A percentile compares a stretch with the other conserved stretches of the same genome.
Conservation (phyloP, 2,888 invertebrate genomes). For the Rhorus exstirpatorius region DNA sequence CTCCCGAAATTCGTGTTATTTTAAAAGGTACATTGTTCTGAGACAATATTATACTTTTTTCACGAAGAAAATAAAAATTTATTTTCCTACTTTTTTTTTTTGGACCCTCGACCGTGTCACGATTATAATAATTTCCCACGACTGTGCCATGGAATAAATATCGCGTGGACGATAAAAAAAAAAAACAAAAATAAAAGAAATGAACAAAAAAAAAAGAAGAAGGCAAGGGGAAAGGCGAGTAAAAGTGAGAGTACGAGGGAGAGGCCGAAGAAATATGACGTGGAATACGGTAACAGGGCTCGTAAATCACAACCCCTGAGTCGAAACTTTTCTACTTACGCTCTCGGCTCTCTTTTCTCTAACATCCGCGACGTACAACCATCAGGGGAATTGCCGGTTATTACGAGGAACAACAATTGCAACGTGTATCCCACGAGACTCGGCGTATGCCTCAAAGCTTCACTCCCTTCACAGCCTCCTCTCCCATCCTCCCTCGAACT, state of each 20-base stretch:
- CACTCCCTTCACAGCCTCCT: background rate
- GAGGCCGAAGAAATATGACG: slow-evolving; percentile 23
- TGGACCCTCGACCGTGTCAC: too few species aligned
- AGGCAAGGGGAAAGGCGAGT: too few species aligned
- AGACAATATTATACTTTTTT: too few species aligned
- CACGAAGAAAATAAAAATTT: too few species aligned
- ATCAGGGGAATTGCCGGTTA: slow-evolving; percentile 64
- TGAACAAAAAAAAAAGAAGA: too few species aligned
- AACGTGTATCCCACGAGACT: slow-evolving; percentile 55
- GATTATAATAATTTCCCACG: too few species aligned
- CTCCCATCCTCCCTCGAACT: background rate
- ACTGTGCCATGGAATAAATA: too few species aligned
- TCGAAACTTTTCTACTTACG: slow-evolving; percentile 67
- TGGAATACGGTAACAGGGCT: slow-evolving; percentile 43
- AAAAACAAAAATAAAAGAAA: background rate
- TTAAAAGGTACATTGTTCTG: too few species aligned
- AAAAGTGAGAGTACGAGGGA: background rate
- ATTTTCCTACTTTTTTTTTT: too few species aligned
- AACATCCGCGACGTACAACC: slow-evolving; percentile 62
- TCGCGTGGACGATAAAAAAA: too few species aligned
- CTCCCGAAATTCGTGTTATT: too few species aligned
- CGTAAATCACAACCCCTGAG: slow-evolving; percentile 58
- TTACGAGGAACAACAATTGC: slow-evolving; percentile 63
- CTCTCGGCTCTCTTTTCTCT: slow-evolving; percentile 30
- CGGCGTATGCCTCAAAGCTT: slow-evolving; percentile 30